Conservation (phyloP, 2,113 vertebrate species). For the Centropus unirufus region DNA sequence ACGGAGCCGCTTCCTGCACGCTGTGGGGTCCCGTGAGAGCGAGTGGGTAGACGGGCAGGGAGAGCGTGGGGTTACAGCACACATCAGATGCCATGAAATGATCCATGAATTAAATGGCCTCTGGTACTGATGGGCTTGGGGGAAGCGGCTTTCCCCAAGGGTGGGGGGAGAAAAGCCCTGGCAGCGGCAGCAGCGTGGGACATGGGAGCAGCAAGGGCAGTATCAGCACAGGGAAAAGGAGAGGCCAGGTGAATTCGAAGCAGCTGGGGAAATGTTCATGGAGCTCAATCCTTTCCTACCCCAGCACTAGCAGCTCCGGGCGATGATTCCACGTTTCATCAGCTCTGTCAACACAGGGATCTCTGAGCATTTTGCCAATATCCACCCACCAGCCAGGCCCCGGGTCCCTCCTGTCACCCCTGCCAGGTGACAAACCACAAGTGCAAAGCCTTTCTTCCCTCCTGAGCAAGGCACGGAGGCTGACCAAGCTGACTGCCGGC, state of each 20-base stretch:
- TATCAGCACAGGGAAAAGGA: rapidly evolving
- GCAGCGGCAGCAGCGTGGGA: not conserved
- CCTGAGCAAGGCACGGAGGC: rapidly evolving
- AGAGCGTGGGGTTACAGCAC: not conserved
- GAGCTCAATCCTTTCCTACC: not conserved
- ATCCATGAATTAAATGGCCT: not conserved
- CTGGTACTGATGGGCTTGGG: rapidly evolving
- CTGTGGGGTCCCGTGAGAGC: rapidly evolving
- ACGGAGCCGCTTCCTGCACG: not conserved
- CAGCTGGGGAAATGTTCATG: not conserved
- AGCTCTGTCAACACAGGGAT: not conserved
- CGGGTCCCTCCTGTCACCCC: rapidly evolving
- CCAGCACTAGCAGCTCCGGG: not conserved
- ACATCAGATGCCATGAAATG: constrained; percentile 3
- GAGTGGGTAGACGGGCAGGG: rapidly evolving
- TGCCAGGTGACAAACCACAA: not conserved
- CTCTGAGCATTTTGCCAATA: not conserved
- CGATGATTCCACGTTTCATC: not conserved
- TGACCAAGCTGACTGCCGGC: not conserved
- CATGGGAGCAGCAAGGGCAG: not conserved
- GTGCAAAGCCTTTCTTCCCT: not conserved
- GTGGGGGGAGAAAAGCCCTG: not conserved
- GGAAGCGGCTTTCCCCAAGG: not conserved
- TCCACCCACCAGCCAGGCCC: not conserved
- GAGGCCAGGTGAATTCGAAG: not conserved